These are phyloP conservation scores for Eremophila alpestris DNA, from an alignment of 2,797 vertebrate genomes.

Conservation along the genomic window DNA sequence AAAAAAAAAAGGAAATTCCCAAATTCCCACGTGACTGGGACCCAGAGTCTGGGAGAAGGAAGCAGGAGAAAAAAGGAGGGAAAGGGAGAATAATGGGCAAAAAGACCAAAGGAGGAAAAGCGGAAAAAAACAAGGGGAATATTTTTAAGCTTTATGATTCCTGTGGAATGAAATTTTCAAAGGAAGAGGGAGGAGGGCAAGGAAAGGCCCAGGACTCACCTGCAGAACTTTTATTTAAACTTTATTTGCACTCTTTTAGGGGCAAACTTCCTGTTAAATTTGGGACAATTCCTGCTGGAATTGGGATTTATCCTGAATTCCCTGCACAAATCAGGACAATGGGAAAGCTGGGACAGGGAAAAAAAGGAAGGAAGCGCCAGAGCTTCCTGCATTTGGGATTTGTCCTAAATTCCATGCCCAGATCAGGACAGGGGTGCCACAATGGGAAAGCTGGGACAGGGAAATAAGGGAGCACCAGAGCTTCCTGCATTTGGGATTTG, in stretches of 20 bases:
- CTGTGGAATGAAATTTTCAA: not conserved
- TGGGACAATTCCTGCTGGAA: not conserved
- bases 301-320: too few relatives aligned
- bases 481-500: not conserved
- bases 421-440: not conserved
- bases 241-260: not conserved
- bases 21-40: too few relatives aligned
- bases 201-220: not conserved
- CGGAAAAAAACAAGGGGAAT: too few relatives aligned
- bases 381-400: not conserved
- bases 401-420: not conserved
- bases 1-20: too few relatives aligned
- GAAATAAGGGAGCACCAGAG: not conserved
- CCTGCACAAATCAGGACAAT: not conserved
- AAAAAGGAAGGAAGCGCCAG: not conserved
- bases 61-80: too few relatives aligned
- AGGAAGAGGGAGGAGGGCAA: not conserved
- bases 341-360: not conserved
- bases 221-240: not conserved
- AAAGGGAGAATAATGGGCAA: too few relatives aligned
- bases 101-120: too few relatives aligned
- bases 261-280: not conserved
- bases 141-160: not conserved
- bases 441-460: not conserved
- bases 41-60: not conserved